Evolutionary conservation across 2,113 vertebrate genomes (phyloP).

Genomic region (Spea bombifrons): DNA sequence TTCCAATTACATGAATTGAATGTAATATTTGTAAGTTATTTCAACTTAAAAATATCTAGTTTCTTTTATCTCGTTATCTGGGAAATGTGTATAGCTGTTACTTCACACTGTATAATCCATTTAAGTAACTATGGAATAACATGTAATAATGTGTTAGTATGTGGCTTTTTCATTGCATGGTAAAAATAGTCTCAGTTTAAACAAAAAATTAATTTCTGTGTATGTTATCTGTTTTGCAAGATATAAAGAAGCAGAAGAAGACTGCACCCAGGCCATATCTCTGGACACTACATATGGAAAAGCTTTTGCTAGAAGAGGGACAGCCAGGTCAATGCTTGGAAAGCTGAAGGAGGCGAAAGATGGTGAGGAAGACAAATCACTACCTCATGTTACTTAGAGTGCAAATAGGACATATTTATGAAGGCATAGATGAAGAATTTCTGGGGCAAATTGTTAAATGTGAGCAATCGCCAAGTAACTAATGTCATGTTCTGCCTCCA

Average conservation of each 20-base stretch:
- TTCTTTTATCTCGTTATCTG: neutral
- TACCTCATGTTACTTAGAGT: neutral
- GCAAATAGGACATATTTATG: neutral
- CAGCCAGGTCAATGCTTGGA: slow-evolving; percentile 79
- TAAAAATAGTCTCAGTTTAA: neutral
- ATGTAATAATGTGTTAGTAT: slow-evolving; percentile 6
- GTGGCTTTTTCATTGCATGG: too few species aligned
- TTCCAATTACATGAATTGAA: too few species aligned
- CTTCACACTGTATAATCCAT: neutral
- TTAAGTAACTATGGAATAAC: slow-evolving; percentile 10
- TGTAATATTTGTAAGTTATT: too few species aligned
- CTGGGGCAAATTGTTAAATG: neutral
- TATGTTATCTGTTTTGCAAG: slow-evolving; percentile 59
- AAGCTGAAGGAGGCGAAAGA: slow-evolving; percentile 78
- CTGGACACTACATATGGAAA: slow-evolving; percentile 87
- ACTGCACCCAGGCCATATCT: slow-evolving; percentile 81
- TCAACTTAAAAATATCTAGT: neutral
- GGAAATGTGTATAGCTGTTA: neutral
- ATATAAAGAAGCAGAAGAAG: slow-evolving; percentile 85
- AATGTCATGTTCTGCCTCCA: neutral
- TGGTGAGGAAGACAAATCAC: slow-evolving; percentile 63
- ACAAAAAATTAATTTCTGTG: neutral
- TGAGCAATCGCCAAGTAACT: neutral
- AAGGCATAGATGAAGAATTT: neutral
- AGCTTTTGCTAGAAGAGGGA: slow-evolving; percentile 89